These are phyloP conservation scores for Eulemur rufifrons DNA, from an alignment of 2,113 vertebrate genomes.

Conservation along the genomic window DNA sequence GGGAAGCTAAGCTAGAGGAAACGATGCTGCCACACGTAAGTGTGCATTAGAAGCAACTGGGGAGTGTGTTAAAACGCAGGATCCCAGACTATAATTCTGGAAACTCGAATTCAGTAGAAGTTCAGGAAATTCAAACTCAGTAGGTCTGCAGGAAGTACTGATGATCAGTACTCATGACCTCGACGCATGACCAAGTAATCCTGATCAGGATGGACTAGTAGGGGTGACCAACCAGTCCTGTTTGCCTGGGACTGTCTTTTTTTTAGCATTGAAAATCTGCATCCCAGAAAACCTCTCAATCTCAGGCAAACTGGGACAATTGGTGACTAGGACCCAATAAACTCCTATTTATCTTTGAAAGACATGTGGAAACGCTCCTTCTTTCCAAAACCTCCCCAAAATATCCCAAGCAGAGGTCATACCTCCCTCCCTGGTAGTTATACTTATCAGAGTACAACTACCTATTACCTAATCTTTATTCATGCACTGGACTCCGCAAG, in stretches of 20 bases:
- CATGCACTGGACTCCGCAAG: neutral
- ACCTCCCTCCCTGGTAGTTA: neutral
- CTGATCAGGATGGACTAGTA: neutral
- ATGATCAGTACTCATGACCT: neutral
- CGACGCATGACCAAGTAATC: neutral
- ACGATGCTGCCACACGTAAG: neutral
- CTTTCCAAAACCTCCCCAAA: neutral
- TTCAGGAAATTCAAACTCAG: neutral
- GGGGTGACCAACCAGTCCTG: neutral
- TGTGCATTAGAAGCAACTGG: neutral
- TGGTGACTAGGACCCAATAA: neutral
- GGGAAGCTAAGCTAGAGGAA: neutral
- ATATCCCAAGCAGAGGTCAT: neutral
- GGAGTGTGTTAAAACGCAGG: neutral
- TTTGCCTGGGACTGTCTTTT: neutral
- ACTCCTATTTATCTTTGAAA: neutral
- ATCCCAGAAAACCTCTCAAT: neutral
- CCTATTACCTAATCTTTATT: neutral
- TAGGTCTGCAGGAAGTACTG: neutral
- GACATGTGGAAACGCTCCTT: neutral
- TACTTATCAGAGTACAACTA: neutral
- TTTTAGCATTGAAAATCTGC: neutral
- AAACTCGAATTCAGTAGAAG: neutral
- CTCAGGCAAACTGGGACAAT: neutral
- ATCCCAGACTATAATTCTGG: neutral